These are phyloP conservation scores for Syrphus vitripennis DNA, from an alignment of 2,888 invertebrate genomes.

Conservation along the genomic window DNA sequence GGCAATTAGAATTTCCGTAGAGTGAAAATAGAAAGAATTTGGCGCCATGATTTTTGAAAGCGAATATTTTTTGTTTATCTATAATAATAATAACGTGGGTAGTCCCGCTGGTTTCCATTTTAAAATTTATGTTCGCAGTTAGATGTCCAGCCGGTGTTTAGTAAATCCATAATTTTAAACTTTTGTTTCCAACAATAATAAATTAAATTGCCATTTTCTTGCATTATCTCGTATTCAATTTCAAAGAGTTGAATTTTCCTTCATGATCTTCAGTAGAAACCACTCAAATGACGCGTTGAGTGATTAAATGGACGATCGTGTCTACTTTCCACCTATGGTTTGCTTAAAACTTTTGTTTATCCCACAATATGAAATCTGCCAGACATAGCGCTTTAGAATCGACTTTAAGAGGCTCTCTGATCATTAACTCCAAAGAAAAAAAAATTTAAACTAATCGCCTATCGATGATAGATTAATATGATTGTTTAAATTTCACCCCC, in stretches of 20 bases:
- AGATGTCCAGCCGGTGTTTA: not conserved
- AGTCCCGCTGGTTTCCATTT: not conserved
- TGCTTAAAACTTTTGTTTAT: slow-evolving; percentile 50
- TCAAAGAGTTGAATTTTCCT: not conserved
- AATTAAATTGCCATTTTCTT: not conserved
- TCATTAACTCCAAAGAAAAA: slow-evolving; percentile 13
- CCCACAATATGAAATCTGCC: slow-evolving; percentile 42
- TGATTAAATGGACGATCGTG: slow-evolving; percentile 45
- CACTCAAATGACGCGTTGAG: slow-evolving; percentile 42
- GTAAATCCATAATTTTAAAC: not conserved
- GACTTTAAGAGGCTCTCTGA: slow-evolving; percentile 32
- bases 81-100: not conserved
- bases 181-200: not conserved
- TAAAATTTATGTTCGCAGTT: not conserved
- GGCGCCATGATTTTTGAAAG: not conserved
- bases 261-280: not conserved
- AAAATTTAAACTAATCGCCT: slow-evolving; percentile 49
- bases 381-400: slow-evolving; percentile 25
- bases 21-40: not conserved
- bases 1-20: not conserved
- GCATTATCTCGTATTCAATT: not conserved
- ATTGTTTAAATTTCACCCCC: slow-evolving; percentile 40
- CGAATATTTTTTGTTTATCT: not conserved
- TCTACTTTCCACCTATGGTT: not conserved
- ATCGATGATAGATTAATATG: slow-evolving; percentile 66